These are phyloP conservation scores for Apamea anceps DNA, from an alignment of 2,888 invertebrate genomes.

Conservation along the genomic window DNA sequence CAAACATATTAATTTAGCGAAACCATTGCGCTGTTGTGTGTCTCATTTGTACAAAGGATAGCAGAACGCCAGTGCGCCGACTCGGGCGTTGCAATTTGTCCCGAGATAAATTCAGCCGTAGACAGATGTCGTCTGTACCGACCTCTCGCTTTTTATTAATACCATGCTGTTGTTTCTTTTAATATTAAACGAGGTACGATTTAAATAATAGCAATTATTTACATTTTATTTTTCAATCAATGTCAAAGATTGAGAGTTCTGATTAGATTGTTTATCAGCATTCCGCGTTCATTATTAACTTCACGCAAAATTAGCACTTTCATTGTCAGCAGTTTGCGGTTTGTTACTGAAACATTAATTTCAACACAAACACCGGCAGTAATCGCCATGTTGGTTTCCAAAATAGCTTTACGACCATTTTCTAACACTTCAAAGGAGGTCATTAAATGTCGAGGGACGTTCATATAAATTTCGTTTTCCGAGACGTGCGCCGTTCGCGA, in stretches of 20 bases:
- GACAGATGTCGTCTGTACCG: conserved; percentile 84
- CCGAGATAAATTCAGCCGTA: conserved; percentile 86
- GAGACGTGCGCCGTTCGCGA: conserved; percentile 74
- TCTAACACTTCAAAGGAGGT: conserved; percentile 86
- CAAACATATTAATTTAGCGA: conserved; percentile 82
- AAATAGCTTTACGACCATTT: conserved; percentile 86
- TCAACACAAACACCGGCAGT: conserved; percentile 73
- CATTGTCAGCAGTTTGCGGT: conserved; percentile 75
- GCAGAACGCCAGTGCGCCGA: conserved; percentile 67
- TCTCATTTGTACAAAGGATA: conserved; percentile 85
- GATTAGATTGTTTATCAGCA: conserved; percentile 1
- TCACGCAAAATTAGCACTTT: conserved; percentile 55
- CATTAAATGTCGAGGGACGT: conserved; percentile 82
- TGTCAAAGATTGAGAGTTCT: neutral
- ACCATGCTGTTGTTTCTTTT: conserved; percentile 51
- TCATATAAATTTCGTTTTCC: conserved; percentile 79
- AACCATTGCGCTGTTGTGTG: conserved; percentile 82
- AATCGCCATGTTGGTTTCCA: conserved; percentile 72
- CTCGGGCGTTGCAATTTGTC: conserved; percentile 85
- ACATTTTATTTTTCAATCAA: neutral
- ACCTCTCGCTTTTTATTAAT: conserved; percentile 75
- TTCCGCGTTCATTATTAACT: conserved; percentile 25
- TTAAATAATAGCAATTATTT: conserved; percentile 23
- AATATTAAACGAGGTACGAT: conserved; percentile 45
- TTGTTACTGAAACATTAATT: conserved; percentile 78